Evolutionary conservation across 2,797 vertebrate species (phyloP), one percentile per base, ranked within the genome.

Genomic region (Arnoldichthys spilopterus): DNA sequence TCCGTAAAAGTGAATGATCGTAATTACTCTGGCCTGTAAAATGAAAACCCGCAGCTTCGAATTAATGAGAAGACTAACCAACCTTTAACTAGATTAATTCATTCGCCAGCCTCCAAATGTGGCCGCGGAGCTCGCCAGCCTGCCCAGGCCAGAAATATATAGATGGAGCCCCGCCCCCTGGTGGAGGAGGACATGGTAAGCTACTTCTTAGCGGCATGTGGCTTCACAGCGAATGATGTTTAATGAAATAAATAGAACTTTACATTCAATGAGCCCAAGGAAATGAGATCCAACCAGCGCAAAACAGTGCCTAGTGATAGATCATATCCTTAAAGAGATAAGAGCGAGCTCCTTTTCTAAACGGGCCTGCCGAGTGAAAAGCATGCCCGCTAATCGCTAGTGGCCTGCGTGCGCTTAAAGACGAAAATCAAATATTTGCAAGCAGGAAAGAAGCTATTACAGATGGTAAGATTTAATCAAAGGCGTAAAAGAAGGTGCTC

Each of bases 41-140:
- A 72, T 78, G 74, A 77, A 80, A 75, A 74, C 70, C 64, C 47
- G 47, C 71, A 15, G 71, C 30, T 74, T 51, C 49, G 22, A 76
- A 72, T 76, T 81, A 76, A 83, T 79, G 73, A 79, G 64, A 75
- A 71, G 32, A 53, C 72, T 73, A 80, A 76, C 74, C 77, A 74
- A 76, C 56, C 72, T 84, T 67, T 56, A 73, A 24, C 77, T 67
- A 37, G 68, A 76, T 82, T 28, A 51, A 24, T 54, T 40, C 45
- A 51, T 58, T 54, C 56, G 53, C 61, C 43, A 32, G 22, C 64
- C 34, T 1, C 54, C 34, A 20, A 43, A 80, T 24, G n/a, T 61
- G 30, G 64, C 70, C 4, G 11, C 22, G 34, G 30, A n/a, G 24
- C 53, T 22, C 37, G 28, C 8, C 13, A 1, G 22, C 43, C 56